These are phyloP conservation scores for Cerastis leucographa DNA, from an alignment of 2,888 invertebrate genomes.

Conservation along the genomic window DNA sequence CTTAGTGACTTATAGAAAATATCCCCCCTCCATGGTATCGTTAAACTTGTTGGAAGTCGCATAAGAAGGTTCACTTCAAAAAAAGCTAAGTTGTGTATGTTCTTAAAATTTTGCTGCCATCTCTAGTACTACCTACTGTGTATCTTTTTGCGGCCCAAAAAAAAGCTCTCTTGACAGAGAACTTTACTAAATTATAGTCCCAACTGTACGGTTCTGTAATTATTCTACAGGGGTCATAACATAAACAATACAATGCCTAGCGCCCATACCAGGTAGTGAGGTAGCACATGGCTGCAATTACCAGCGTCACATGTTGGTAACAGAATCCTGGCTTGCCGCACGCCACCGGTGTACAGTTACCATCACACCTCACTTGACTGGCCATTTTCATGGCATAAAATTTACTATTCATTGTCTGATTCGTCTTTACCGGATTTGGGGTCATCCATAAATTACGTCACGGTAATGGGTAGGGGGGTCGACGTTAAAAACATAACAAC, in stretches of 20 bases:
- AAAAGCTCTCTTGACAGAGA: not conserved
- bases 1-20: too few species aligned
- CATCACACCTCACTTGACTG: slow-evolving; percentile 58
- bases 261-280: slow-evolving; percentile 46
- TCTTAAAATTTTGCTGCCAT: not conserved
- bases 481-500: too few species aligned
- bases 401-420: not conserved
- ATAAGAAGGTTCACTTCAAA: too few species aligned
- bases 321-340: slow-evolving; percentile 42
- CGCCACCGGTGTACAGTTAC: slow-evolving; percentile 39
- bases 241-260: slow-evolving; percentile 8
- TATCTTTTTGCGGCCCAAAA: not conserved
- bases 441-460: too few species aligned
- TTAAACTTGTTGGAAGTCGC: too few species aligned
- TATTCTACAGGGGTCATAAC: not conserved
- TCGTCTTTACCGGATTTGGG: not conserved
- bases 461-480: too few species aligned
- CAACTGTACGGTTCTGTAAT: not conserved
- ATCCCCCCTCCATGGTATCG: too few species aligned
- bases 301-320: slow-evolving; percentile 39
- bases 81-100: too few species aligned
- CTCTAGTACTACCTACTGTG: too few species aligned
- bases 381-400: not conserved
- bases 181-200: not conserved
- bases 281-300: slow-evolving; percentile 50